phyloP scores from a whole-genome alignment of 2,888 invertebrate genomes.

The Saturnia japonica region DNA sequence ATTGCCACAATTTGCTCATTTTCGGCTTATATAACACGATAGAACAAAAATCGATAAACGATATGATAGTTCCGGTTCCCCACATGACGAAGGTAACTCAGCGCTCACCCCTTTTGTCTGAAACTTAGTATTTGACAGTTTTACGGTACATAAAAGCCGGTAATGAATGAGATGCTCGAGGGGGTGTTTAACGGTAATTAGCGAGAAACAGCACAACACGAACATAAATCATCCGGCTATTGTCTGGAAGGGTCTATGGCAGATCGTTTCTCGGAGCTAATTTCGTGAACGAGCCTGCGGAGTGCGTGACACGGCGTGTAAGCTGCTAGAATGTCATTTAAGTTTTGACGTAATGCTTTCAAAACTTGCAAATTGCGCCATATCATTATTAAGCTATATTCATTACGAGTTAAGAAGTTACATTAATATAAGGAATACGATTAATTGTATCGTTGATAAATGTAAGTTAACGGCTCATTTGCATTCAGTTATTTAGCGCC shows the following conservation, averaged over 20 bases:
- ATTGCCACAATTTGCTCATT: too few species aligned
- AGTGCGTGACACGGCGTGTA: conserved; percentile 14
- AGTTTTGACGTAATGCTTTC: conserved; percentile 10
- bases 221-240: conserved; percentile 53
- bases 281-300: conserved; percentile 4
- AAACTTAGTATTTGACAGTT: conserved; percentile 48
- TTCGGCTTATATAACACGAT: neutral
- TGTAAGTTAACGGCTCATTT: neutral
- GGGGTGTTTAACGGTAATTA: conserved; percentile 56
- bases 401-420: neutral
- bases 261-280: conserved; percentile 11
- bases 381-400: neutral
- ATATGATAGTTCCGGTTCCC: neutral
- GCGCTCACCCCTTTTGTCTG: conserved; percentile 28
- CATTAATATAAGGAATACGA: neutral
- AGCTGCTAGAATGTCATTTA: neutral
- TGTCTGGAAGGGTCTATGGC: conserved; percentile 37
- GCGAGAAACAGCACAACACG: conserved; percentile 35
- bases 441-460: neutral
- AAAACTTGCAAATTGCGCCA: conserved; percentile 11
- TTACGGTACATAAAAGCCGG: conserved; percentile 44
- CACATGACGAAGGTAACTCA: neutral
- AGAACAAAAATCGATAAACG: neutral
- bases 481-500: too few species aligned
- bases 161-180: conserved; percentile 47